Percentiles rank a stretch among this genome's conserved stretches.
Conservation (phyloP, 1,140 invertebrate species). For the Caenorhabditis brenneri region DNA sequence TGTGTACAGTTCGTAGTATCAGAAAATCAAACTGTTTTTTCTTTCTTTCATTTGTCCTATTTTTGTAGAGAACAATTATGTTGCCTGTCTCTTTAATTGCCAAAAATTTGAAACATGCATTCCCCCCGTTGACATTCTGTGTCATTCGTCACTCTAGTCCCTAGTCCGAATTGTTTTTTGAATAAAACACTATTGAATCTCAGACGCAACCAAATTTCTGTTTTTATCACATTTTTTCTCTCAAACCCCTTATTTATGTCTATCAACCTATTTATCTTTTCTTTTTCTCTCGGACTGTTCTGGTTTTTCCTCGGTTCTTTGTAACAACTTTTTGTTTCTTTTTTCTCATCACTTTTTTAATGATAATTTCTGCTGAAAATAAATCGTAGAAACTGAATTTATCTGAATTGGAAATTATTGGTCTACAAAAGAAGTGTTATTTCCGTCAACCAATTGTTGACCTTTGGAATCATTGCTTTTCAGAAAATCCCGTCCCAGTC, state of each 20-base stretch:
- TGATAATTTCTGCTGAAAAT: neutral
- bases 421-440: too few species aligned
- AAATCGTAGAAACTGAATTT: neutral
- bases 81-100: neutral
- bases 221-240: neutral
- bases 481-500: too few species aligned
- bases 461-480: too few species aligned
- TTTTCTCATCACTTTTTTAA: neutral
- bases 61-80: neutral
- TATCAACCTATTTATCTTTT: neutral
- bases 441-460: neutral
- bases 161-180: neutral
- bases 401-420: neutral
- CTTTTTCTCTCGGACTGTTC: conserved; percentile 18
- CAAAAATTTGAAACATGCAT: conserved; percentile 39
- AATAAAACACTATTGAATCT: neutral
- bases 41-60: neutral
- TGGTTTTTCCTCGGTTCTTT: conserved; percentile 33
- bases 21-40: neutral
- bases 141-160: neutral
- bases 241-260: neutral
- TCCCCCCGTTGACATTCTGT: neutral
- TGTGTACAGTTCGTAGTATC: neutral
- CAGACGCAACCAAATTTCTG: neutral
- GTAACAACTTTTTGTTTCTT: neutral